Conservation (phyloP, 2,113 vertebrate species). For the Gracilinanus agilis region DNA sequence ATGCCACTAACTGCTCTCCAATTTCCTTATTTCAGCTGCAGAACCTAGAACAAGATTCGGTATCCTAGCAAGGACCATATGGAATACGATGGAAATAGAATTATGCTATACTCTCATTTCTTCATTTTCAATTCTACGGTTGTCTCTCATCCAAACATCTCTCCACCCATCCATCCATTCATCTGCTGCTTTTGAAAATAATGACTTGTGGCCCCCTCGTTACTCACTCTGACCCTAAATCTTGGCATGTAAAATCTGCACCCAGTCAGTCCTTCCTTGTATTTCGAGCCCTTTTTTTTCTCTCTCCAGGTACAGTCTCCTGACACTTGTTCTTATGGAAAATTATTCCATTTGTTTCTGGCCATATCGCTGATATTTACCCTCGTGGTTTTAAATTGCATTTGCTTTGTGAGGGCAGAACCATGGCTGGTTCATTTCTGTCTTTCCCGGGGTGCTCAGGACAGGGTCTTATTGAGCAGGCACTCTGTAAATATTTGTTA, state of each 20-base stretch:
- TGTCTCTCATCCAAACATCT: neutral
- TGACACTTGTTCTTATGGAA: neutral
- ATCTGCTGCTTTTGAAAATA: neutral
- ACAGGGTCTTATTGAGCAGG: neutral
- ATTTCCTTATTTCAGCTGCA: constrained; percentile 17
- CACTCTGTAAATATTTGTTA: neutral
- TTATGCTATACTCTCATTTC: constrained; percentile 1
- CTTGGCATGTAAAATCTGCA: neutral
- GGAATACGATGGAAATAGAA: neutral
- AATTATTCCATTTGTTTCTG: neutral
- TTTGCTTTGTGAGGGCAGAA: neutral
- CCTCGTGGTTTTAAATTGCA: neutral
- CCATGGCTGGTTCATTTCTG: neutral
- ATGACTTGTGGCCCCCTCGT: neutral
- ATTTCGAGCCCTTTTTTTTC: neutral
- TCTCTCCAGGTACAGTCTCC: neutral
- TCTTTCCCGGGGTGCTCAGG: neutral
- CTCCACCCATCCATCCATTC: neutral
- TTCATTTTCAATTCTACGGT: constrained; percentile 22
- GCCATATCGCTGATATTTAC: neutral
- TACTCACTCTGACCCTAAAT: neutral
- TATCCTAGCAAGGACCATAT: neutral
- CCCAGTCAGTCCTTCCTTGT: neutral
- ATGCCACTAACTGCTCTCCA: neutral
- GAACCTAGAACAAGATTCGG: neutral